These are phyloP conservation scores for Epinotia ramella DNA, from an alignment of 2,888 invertebrate genomes.

Conservation along the genomic window DNA sequence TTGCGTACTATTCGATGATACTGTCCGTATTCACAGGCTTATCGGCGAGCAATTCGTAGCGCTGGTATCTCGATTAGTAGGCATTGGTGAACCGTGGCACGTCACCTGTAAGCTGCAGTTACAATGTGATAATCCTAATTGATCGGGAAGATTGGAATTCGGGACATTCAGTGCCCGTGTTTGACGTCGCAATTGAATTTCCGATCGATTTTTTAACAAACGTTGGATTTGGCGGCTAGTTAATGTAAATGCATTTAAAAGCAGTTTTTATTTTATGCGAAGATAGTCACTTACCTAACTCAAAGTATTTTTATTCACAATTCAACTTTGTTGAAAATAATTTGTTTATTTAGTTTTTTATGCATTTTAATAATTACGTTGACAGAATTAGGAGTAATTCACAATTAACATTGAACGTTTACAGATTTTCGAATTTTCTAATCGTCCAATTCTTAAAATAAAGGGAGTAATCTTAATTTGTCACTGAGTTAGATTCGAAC, in stretches of 20 bases:
- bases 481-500: too few species aligned
- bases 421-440: too few species aligned
- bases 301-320: too few species aligned
- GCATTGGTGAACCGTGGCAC: conserved; percentile 27
- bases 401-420: too few species aligned
- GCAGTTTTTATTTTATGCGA: not conserved
- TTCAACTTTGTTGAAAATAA: too few species aligned
- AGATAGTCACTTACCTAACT: too few species aligned
- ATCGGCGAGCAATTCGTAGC: not conserved
- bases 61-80: conserved; percentile 39
- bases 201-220: not conserved
- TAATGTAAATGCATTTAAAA: not conserved
- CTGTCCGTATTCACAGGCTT: not conserved
- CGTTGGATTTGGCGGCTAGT: not conserved
- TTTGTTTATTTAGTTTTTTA: too few species aligned
- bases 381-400: too few species aligned
- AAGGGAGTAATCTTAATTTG: too few species aligned
- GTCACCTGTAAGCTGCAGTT: conserved; percentile 38
- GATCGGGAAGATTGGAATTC: conserved; percentile 61
- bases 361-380: too few species aligned
- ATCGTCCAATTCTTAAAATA: too few species aligned
- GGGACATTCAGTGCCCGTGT: conserved; percentile 52
- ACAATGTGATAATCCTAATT: conserved; percentile 55
- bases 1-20: not conserved
- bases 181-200: conserved; percentile 50